Evolutionary conservation across 2,113 vertebrate genomes (phyloP).

Genomic region (Rhinoptilus africanus): DNA sequence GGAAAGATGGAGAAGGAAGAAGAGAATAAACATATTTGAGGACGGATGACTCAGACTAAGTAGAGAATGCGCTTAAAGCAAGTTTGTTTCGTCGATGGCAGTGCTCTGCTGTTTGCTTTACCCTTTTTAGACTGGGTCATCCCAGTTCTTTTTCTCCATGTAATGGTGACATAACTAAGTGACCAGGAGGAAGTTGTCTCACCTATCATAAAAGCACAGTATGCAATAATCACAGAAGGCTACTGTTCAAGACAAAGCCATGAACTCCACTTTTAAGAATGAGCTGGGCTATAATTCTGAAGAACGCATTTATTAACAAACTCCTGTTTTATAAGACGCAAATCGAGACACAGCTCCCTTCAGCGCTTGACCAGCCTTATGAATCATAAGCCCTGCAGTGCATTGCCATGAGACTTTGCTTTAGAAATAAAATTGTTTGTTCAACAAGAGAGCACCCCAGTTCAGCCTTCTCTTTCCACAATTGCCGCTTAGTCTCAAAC

Average conservation of each 20-base stretch:
- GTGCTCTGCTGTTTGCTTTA: not conserved
- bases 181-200: not conserved
- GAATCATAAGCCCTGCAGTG: not conserved
- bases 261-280: not conserved
- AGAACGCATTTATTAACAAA: not conserved
- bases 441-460: not conserved
- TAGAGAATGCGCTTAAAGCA: not conserved
- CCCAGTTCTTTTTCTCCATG: not conserved
- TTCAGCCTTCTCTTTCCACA: not conserved
- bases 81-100: not conserved
- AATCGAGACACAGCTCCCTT: constrained; percentile 17
- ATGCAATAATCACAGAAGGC: not conserved
- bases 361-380: not conserved
- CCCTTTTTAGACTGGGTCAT: not conserved
- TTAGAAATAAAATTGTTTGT: not conserved
- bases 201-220: not conserved
- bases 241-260: not conserved
- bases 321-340: not conserved
- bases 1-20: not conserved
- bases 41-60: not conserved
- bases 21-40: not conserved
- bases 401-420: not conserved
- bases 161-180: not conserved
- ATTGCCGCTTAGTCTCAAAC: not conserved
- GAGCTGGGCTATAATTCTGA: constrained; percentile 6